Conservation (phyloP, 2,113 vertebrate species). For the Halcyon malimbica region DNA sequence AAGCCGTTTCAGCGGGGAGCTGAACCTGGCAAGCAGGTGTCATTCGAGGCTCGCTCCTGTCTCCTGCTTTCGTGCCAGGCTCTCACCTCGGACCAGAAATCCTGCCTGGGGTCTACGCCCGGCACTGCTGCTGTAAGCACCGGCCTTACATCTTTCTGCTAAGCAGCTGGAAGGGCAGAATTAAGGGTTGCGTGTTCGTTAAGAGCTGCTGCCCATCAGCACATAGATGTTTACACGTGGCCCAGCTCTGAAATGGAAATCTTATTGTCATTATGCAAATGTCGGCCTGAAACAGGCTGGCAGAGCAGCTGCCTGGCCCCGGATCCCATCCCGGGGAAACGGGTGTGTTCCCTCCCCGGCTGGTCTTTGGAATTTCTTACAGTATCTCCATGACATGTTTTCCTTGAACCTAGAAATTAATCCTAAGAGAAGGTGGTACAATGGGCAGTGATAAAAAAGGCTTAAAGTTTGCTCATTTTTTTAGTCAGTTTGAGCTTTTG, state of each 20-base stretch:
- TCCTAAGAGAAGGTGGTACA: not conserved
- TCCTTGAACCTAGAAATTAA: not conserved
- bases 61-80: not conserved
- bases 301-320: not conserved
- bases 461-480: not conserved
- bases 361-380: not conserved
- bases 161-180: not conserved
- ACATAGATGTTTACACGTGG: not conserved
- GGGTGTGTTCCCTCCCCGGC: not conserved
- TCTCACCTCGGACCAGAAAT: not conserved
- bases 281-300: not conserved
- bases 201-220: not conserved
- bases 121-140: not conserved
- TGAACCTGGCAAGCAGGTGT: rapidly evolving
- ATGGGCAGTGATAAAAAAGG: not conserved
- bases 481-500: not conserved
- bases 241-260: not conserved
- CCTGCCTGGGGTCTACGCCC: not conserved
- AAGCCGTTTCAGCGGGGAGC: not conserved
- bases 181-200: not conserved
- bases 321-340: not conserved
- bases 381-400: not conserved
- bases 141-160: not conserved
- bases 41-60: not conserved
- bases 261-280: not conserved